Evolutionary conservation across 2,113 vertebrate species (phyloP).

Genomic region (Pterocles orientalis): DNA sequence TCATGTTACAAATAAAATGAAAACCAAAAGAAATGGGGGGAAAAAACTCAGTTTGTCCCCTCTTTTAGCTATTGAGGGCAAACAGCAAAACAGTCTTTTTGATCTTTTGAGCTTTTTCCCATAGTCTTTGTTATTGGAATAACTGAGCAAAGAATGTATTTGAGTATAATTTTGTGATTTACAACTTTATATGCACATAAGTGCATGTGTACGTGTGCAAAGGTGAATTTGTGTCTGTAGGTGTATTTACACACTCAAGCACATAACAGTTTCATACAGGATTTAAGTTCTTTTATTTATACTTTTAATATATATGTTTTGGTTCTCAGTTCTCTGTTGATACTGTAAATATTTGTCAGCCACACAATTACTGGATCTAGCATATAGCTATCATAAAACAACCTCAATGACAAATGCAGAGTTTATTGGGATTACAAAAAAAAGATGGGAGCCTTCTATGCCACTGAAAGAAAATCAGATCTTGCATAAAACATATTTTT

Average conservation of each 20-base stretch:
- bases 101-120: neutral
- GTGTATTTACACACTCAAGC: neutral
- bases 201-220: neutral
- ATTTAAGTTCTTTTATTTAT: neutral
- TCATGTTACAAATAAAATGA: neutral
- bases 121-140: neutral
- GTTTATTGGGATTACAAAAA: neutral
- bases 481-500: slow-evolving; percentile 42
- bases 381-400: neutral
- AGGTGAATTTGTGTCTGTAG: neutral
- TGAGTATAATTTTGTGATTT: neutral
- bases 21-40: neutral
- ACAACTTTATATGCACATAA: neutral
- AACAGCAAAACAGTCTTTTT: neutral
- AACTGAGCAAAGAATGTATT: neutral
- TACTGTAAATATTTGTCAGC: neutral
- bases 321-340: neutral
- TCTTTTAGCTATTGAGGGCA: neutral
- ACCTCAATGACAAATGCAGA: neutral
- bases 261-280: neutral
- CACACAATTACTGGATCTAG: neutral
- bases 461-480: slow-evolving; percentile 40
- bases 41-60: neutral
- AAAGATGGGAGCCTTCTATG: neutral
- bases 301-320: neutral